These are phyloP conservation scores for Cancer borealis DNA, from an alignment of 2,888 invertebrate species.

Conservation along the genomic window DNA sequence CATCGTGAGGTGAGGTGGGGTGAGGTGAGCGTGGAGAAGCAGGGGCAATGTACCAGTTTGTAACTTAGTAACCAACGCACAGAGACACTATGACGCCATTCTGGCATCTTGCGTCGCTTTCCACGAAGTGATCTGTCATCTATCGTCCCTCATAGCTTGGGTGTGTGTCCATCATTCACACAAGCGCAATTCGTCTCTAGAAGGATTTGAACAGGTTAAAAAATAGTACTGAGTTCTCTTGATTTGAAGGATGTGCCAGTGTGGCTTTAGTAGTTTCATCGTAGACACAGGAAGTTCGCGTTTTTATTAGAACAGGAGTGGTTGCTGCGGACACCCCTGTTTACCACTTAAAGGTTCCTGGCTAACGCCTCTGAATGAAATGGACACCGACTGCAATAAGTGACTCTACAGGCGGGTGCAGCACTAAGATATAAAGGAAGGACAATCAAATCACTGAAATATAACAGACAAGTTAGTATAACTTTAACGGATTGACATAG, in stretches of 20 bases:
- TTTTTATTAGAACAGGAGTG: neutral
- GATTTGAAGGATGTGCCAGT: neutral
- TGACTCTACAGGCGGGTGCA: neutral
- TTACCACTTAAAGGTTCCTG: neutral
- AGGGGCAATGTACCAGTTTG: neutral
- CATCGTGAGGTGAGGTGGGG: neutral
- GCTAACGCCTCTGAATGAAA: neutral
- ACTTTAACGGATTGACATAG: neutral
- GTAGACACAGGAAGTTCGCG: neutral
- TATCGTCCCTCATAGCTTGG: neutral
- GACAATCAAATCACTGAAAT: neutral
- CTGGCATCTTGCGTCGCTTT: neutral
- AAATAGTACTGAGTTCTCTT: neutral
- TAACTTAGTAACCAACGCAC: neutral
- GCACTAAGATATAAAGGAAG: neutral
- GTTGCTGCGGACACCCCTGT: neutral
- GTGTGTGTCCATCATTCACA: neutral
- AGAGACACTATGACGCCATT: neutral
- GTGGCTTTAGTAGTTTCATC: neutral
- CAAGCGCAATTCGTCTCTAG: neutral
- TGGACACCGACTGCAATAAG: neutral
- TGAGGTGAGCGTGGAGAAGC: neutral
- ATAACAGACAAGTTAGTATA: neutral
- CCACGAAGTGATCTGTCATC: neutral
- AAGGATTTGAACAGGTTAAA: neutral